phyloP scores from a whole-genome alignment of 1,140 invertebrate species.

The Cydia amplana region DNA sequence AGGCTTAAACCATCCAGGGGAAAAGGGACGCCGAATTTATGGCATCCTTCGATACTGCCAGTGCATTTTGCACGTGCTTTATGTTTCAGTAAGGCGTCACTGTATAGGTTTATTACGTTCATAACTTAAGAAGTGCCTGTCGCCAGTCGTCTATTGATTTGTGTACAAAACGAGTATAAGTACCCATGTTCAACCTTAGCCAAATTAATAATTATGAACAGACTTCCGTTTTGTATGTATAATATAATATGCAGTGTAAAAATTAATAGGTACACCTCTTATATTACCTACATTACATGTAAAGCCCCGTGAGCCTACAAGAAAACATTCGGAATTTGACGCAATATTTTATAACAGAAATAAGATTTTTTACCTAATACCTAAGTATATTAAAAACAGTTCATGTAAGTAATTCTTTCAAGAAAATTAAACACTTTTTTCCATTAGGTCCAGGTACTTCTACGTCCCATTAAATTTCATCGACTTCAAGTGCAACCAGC shows the following conservation, averaged over 20 bases:
- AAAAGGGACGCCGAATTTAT: slow-evolving; percentile 18
- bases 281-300: too few species aligned
- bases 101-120: not conserved
- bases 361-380: too few species aligned
- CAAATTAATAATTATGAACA: too few species aligned
- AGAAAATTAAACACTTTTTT: not conserved
- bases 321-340: too few species aligned
- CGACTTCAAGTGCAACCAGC: not conserved
- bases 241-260: too few species aligned
- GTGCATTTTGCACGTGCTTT: slow-evolving; percentile 19
- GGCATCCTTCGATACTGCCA: slow-evolving; percentile 17
- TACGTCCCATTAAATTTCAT: not conserved
- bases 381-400: too few species aligned
- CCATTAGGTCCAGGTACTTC: not conserved
- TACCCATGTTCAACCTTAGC: too few species aligned
- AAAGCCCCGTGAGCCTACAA: too few species aligned
- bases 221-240: too few species aligned
- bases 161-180: not conserved
- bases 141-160: not conserved
- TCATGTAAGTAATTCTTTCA: too few species aligned
- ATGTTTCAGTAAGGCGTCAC: not conserved
- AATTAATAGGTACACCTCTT: too few species aligned
- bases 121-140: not conserved
- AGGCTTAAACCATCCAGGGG: slow-evolving; percentile 11
- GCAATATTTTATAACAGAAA: too few species aligned